A percentile compares a stretch with the other conserved stretches of the same genome.
phyloP scores from a whole-genome alignment of 2,113 vertebrate species.

The Phodopus roborovskii region DNA sequence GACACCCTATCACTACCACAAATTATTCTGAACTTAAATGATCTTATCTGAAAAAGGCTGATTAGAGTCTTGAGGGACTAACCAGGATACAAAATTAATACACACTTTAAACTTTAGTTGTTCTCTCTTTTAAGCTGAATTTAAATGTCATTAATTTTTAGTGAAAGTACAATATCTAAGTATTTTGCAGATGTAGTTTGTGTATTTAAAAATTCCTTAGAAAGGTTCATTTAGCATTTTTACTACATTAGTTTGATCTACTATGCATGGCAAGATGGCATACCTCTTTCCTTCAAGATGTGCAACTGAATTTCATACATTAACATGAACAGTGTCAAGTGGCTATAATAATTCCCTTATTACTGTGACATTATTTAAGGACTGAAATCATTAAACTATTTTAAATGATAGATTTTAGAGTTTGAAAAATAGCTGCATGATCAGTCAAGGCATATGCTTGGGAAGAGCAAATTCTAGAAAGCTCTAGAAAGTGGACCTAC shows the following conservation, averaged over 20 bases:
- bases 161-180: conserved; percentile 71
- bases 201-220: conserved; percentile 73
- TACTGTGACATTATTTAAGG: conserved; percentile 82
- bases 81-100: conserved; percentile 61
- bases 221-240: conserved; percentile 73
- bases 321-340: conserved; percentile 81
- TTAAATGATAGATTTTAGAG: conserved; percentile 71
- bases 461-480: conserved; percentile 63
- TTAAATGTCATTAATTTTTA: conserved; percentile 76
- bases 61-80: background rate
- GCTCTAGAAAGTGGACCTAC: conserved; percentile 32
- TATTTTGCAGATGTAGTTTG: conserved; percentile 73
- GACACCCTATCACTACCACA: background rate
- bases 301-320: conserved; percentile 82
- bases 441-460: conserved; percentile 48
- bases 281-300: conserved; percentile 73
- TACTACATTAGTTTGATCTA: conserved; percentile 68
- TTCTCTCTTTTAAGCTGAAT: conserved; percentile 65
- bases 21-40: conserved; percentile 61
- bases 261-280: conserved; percentile 64
- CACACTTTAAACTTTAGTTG: conserved; percentile 71
- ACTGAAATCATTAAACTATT: conserved; percentile 76
- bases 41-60: conserved; percentile 48
- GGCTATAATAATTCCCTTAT: conserved; percentile 78
- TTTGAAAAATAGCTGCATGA: conserved; percentile 63